Conservation (phyloP, 2,113 vertebrate genomes). For the Progne subis region DNA sequence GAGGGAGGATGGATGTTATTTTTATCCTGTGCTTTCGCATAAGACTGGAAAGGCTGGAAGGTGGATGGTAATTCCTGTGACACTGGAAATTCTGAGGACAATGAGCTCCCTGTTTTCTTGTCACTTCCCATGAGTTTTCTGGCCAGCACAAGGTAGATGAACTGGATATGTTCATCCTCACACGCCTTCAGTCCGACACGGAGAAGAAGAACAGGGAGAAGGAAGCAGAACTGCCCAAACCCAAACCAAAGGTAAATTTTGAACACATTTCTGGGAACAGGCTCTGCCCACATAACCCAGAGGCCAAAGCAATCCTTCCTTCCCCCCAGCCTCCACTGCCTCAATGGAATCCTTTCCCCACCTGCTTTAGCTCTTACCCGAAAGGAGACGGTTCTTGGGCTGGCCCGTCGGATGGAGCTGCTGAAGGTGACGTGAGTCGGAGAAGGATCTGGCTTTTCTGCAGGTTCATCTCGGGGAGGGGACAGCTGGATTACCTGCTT, state of each 20-base stretch:
- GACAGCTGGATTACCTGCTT: background rate
- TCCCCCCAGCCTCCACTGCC: background rate
- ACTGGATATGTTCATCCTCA: background rate
- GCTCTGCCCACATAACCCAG: background rate
- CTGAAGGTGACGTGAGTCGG: slow-evolving; percentile 57
- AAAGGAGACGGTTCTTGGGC: slow-evolving; percentile 87
- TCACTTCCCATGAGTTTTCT: background rate
- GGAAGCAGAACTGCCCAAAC: background rate
- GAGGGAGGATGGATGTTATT: background rate
- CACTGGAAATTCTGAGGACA: background rate
- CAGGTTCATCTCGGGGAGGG: background rate
- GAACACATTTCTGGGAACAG: background rate
- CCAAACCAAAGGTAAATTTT: background rate
- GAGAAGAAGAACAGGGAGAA: background rate
- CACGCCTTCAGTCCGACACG: fast-evolving
- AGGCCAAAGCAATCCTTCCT: background rate
- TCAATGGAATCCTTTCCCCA: background rate
- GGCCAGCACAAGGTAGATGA: background rate
- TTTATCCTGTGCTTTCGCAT: background rate
- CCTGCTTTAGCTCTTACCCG: slow-evolving; percentile 77
- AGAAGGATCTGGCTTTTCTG: background rate
- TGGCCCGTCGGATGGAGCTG: slow-evolving; percentile 80
- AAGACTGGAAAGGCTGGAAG: background rate
- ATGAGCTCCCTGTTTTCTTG: background rate
- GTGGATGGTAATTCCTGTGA: background rate